These are phyloP conservation scores for Calosoma granatense DNA, from an alignment of 1,140 invertebrate genomes.

Conservation along the genomic window DNA sequence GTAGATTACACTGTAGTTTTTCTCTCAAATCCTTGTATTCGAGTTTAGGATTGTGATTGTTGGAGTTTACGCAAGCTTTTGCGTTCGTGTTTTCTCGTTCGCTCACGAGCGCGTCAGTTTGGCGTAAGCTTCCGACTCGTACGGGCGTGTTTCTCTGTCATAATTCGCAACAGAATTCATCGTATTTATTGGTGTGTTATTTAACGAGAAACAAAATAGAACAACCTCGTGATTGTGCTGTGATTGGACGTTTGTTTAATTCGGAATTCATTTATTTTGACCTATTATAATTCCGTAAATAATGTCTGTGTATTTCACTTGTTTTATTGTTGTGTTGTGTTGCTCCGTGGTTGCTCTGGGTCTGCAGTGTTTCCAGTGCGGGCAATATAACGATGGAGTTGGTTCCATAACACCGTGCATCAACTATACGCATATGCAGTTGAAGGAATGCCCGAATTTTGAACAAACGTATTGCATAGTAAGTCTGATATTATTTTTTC, in stretches of 20 bases:
- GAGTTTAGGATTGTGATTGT: no score
- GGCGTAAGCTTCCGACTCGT: not conserved
- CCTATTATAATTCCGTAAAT: not conserved
- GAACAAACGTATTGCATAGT: conserved; percentile 61
- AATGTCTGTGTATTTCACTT: not conserved
- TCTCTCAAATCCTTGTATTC: no score
- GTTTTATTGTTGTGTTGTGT: conserved; percentile 2
- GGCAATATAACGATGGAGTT: conserved; percentile 69
- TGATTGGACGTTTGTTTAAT: no score
- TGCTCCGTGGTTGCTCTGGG: conserved; percentile 25
- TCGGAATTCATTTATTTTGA: no score
- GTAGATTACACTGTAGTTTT: no score
- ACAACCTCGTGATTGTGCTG: not conserved
- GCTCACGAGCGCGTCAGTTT: not conserved
- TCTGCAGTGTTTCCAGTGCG: conserved; percentile 63
- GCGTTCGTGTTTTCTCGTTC: no score
- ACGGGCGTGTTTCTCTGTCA: not conserved
- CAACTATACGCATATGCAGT: conserved; percentile 55
- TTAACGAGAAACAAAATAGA: not conserved
- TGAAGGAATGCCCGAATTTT: conserved; percentile 51
- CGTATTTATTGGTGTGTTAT: not conserved
- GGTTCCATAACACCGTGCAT: conserved; percentile 71
- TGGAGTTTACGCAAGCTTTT: no score
- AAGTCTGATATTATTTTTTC: no score
- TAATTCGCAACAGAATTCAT: not conserved